Evolutionary conservation across 2,113 vertebrate species (phyloP), one percentile per base, ranked within the genome.

Genomic region (Brachyhypopomus gauderio): DNA sequence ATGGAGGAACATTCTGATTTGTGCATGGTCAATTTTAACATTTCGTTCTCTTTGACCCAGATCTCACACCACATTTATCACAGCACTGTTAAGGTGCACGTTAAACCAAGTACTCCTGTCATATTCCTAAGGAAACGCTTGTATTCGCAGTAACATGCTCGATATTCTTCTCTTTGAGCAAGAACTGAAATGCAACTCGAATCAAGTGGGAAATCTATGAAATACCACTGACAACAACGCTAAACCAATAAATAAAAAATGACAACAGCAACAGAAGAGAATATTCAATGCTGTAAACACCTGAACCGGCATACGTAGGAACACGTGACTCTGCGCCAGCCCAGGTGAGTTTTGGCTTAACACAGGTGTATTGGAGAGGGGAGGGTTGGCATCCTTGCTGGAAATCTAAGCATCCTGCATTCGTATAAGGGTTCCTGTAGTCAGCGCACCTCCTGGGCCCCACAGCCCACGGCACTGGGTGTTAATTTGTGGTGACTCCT

Each of bases 401-500:
- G 34, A 70, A 74, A 25, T 69, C 17, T 22, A 16, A 66, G 22
- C 7, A 5, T 14, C 12, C n/a, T 5, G 45, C 34, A 8, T 5
- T 17, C 62, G 20, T 27, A n/a, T 5, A 20, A 34, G 34, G 41
- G 19, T 12, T 16, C 48, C 25, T 8, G 77, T 17, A 45, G 2
- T 8, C 27, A 71, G 2, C 1, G 0, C 20, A 20, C 17, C 60
- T 64, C 45, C 27, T 11, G 7, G 17, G 3, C 64, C 23, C 66
- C 25, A n/a, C 63, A 11, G n/a, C 16, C 41, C 59, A 59, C 64
- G 38, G 14, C 20, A 55, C 45, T 45, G 72, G 52, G 64, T 45
- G 12, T 70, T 74, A 85, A 6, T 84, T 70, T 25, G 55, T 52
- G 0, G 87, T 19, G 9, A 63, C 69, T 0, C 74, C 95, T 75